Percentiles rank a stretch among this genome's conserved stretches.
phyloP scores from a whole-genome alignment of 2,113 vertebrate species.

The Pao palembangensis region DNA sequence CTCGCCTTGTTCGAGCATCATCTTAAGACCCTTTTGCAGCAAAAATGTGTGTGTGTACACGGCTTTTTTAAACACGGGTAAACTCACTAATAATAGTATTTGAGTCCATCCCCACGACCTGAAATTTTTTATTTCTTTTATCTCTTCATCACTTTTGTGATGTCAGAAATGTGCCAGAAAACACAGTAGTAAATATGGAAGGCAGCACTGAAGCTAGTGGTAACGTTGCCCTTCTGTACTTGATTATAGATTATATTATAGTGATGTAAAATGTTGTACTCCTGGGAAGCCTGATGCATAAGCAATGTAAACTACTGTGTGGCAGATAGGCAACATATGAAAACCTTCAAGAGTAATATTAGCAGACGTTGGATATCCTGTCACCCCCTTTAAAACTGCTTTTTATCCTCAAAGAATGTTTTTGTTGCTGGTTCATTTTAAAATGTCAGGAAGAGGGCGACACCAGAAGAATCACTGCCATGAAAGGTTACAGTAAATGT shows the following conservation, averaged over 20 bases:
- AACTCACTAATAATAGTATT: no score
- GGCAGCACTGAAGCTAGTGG: no score
- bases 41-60: no score
- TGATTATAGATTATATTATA: slow-evolving; percentile 27
- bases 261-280: slow-evolving; percentile 18
- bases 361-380: slow-evolving; percentile 38
- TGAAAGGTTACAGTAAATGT: slow-evolving; percentile 37
- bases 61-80: no score
- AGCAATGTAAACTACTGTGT: slow-evolving; percentile 42
- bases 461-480: slow-evolving; percentile 29
- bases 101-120: no score
- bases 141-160: background rate
- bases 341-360: slow-evolving; percentile 40
- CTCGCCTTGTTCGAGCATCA: slow-evolving; percentile 6
- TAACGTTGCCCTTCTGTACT: slow-evolving; percentile 13
- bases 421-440: slow-evolving; percentile 54
- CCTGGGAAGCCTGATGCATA: slow-evolving; percentile 35
- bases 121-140: background rate
- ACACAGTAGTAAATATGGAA: no score
- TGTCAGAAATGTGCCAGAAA: no score
- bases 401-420: slow-evolving; percentile 21
- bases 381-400: slow-evolving; percentile 14
- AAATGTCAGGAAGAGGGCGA: slow-evolving; percentile 29
- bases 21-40: background rate
- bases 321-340: slow-evolving; percentile 62